Base-by-base conservation (phyloP, 2,888 invertebrate species). In the Tenthredo mesomela region DNA sequence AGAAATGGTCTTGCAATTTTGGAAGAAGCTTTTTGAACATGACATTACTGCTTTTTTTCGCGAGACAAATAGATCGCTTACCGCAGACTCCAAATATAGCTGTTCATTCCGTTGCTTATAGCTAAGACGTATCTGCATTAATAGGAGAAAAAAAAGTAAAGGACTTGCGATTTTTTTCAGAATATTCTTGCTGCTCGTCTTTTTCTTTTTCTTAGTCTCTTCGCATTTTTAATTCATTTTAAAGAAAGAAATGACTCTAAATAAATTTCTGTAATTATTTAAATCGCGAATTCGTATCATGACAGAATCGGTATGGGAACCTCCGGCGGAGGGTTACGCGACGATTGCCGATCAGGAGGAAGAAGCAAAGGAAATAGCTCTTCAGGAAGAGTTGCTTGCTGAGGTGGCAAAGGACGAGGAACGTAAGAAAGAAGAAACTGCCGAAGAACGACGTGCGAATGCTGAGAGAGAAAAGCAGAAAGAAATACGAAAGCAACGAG, bases 271-370 rank as follows among this genome's bases (percentile, higher is more conserved):
- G 6, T 58, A 86, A 75, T 83, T 84, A 58, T 21, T 47, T 70
- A 33, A 29, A 67, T 33, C 33, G 33, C 0, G 18, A 77, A 67
- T 86, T 84, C 75, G 37, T 43, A 21, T 37, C 9, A 29, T 15
- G 21, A 71, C 21, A 71, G 71, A 71, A 40, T 96, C 97, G 0
- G 95, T 95, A 2, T 97, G 97, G 97, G 95, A 96, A 87, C 93
- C 95, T 10, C 98, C 98, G 0, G 93, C 94, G 80, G 97, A 96
- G 91, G 97, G 97, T 15, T 97, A 94, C 90, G 91, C 96, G 84
- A 96, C 96, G 29, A 91, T 96, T 83, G 94, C 94, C 71, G 96
- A 97, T 89, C 96, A 97, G 92, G 95, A 90, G 83, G 93, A 95
- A 43, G 94, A 94, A 86, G 94, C 93, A 75, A 94, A 94, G 87